Percentiles rank a stretch among this genome's conserved stretches.
Conservation (phyloP, 53 echinoderm and acorn worm species). For the Glandiceps talaboti region DNA sequence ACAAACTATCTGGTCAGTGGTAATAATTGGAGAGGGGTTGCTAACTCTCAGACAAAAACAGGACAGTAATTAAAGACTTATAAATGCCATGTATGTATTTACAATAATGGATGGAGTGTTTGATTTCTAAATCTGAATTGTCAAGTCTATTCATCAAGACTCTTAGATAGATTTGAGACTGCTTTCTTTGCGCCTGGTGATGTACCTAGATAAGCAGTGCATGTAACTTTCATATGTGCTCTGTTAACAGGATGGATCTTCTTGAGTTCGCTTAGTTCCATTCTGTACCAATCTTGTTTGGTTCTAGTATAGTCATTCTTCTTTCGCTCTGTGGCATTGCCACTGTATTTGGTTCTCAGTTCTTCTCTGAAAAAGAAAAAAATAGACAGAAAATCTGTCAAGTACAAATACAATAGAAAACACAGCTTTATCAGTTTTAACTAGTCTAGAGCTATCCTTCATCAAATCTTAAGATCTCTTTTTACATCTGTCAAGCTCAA, state of each 20-base stretch:
- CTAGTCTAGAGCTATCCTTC: too few relatives aligned
- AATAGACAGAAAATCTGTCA: too few relatives aligned
- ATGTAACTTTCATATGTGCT: slow-evolving; percentile 83
- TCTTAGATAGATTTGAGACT: slow-evolving; percentile 57
- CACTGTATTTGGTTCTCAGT: slow-evolving; percentile 74
- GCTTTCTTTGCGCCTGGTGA: slow-evolving; percentile 70
- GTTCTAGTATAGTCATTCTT: slow-evolving; percentile 75
- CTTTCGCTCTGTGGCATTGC: slow-evolving; percentile 55
- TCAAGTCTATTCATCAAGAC: slow-evolving; percentile 23
- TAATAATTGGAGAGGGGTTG: too few relatives aligned
- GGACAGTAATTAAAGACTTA: too few relatives aligned
- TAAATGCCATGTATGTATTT: too few relatives aligned
- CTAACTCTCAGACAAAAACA: too few relatives aligned
- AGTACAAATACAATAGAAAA: too few relatives aligned
- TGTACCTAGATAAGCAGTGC: slow-evolving; percentile 85
- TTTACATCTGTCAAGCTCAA: too few relatives aligned
- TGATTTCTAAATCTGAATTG: not conserved
- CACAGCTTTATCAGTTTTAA: too few relatives aligned
- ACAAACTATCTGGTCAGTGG: too few relatives aligned
- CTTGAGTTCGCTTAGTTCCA: slow-evolving; percentile 67
- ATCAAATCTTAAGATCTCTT: too few relatives aligned
- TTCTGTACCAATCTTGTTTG: slow-evolving; percentile 82
- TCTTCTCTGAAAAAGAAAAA: slow-evolving; percentile 35
- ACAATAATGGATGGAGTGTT: too few relatives aligned
- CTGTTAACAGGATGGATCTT: slow-evolving; percentile 76